phyloP scores from a whole-genome alignment of 2,113 vertebrate genomes.

The Epinephelus lanceolatus region DNA sequence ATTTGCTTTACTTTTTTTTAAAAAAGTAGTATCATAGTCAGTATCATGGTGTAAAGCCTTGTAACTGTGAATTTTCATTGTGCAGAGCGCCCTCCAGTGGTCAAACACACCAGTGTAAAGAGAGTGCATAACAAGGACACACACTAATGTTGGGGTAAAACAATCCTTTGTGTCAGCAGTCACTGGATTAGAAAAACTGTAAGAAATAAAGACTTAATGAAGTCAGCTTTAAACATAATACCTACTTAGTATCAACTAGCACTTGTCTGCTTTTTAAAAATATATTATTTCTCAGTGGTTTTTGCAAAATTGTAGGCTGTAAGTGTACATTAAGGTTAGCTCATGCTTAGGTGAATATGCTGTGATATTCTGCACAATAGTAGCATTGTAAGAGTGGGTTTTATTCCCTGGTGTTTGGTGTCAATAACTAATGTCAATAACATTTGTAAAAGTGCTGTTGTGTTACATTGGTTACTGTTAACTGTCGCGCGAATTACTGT shows the following conservation, averaged over 20 bases:
- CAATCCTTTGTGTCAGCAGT: not conserved
- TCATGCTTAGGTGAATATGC: not conserved
- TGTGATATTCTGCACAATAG: constrained; percentile 23
- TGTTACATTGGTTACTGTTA: constrained; percentile 22
- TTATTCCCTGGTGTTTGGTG: not conserved
- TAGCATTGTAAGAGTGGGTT: constrained; percentile 2
- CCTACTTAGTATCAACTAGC: not conserved
- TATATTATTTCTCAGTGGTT: not conserved
- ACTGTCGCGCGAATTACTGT: constrained; percentile 20
- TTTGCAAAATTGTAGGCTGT: not conserved
- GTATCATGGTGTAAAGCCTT: not conserved
- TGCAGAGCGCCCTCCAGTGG: constrained; percentile 19
- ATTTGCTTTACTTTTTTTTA: not conserved
- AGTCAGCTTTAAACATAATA: not conserved
- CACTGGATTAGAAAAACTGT: constrained; percentile 1
- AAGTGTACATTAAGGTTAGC: constrained; percentile 13
- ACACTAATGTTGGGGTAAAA: constrained; percentile 2
- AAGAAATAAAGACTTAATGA: not conserved
- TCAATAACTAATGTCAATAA: not conserved
- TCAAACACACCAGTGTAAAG: not conserved
- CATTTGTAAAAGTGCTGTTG: constrained; percentile 27
- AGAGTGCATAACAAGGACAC: not conserved
- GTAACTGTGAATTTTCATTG: not conserved
- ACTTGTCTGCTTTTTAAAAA: not conserved
- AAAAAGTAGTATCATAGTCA: not conserved